Evolutionary conservation across 2,113 vertebrate genomes (phyloP).

Genomic region (Atractosteus spatula): DNA sequence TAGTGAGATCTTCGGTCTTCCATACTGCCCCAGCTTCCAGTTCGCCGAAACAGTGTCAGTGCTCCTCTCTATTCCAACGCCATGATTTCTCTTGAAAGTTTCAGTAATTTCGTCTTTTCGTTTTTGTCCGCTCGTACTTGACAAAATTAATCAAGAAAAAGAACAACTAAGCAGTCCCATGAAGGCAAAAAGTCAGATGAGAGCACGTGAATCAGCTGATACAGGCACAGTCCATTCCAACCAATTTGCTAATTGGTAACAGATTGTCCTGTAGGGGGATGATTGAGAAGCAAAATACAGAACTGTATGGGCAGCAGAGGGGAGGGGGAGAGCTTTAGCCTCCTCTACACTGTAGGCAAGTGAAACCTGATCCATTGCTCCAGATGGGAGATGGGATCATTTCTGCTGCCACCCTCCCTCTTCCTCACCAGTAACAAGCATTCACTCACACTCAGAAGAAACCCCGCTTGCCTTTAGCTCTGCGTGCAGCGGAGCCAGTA

Average conservation of each 20-base stretch:
- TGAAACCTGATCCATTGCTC: constrained; percentile 44
- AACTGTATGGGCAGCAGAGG: constrained; percentile 6
- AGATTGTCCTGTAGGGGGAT: constrained; percentile 39
- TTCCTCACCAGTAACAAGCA: neutral
- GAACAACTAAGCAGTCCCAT: neutral
- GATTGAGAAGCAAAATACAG: constrained; percentile 47
- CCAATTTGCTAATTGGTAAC: constrained; percentile 59
- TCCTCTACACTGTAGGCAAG: constrained; percentile 26
- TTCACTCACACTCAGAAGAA: neutral
- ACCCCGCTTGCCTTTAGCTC: neutral
- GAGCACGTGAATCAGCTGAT: constrained; percentile 39
- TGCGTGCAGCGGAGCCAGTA: neutral
- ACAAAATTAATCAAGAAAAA: too few species aligned
- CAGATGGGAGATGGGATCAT: constrained; percentile 46
- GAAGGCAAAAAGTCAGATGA: neutral
- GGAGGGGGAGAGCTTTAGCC: constrained; percentile 33
- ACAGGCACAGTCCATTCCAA: constrained; percentile 28
- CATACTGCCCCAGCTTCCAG: too few species aligned
- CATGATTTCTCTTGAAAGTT: too few species aligned
- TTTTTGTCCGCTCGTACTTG: too few species aligned
- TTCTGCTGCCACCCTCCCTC: constrained; percentile 36
- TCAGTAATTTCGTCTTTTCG: too few species aligned
- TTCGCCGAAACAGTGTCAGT: too few species aligned
- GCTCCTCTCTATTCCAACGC: too few species aligned
- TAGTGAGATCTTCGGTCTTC: too few species aligned